Conservation (phyloP, 2,888 invertebrate genomes). For the Mesorhabditis belari region DNA sequence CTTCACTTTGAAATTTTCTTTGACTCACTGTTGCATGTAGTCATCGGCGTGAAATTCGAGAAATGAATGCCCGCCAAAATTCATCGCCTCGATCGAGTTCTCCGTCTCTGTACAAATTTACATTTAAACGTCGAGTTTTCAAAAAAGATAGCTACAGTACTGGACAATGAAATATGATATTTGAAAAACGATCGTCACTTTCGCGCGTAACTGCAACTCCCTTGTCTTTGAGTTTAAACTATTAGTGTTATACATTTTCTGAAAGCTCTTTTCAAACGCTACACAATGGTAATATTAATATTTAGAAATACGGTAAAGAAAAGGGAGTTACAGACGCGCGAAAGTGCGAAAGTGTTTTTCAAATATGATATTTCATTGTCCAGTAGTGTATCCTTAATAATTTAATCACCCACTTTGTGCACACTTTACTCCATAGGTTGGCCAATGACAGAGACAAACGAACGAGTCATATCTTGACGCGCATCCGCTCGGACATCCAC, state of each 20-base stretch:
- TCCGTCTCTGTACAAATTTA: too few relatives aligned
- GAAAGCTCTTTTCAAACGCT: neutral
- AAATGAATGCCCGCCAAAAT: constrained; percentile 22
- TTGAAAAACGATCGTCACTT: neutral
- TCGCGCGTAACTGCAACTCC: too few relatives aligned
- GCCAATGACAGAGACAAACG: constrained; percentile 28
- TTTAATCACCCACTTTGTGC: constrained; percentile 3
- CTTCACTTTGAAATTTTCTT: neutral
- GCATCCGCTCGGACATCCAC: constrained; percentile 20
- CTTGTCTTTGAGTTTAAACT: neutral
- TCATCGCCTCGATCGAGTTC: constrained; percentile 11
- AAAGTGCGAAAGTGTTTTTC: too few relatives aligned
- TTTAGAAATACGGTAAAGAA: too few relatives aligned
- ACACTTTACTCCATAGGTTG: constrained; percentile 11
- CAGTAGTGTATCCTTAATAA: too few relatives aligned
- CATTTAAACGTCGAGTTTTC: too few relatives aligned
- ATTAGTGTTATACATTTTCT: constrained; percentile 1
- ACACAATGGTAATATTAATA: too few relatives aligned
- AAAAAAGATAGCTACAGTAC: neutral
- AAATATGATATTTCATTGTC: too few relatives aligned
- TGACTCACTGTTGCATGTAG: constrained; percentile 33
- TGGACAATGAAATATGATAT: neutral
- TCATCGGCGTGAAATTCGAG: constrained; percentile 22
- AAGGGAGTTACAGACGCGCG: too few relatives aligned
- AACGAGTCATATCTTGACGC: constrained; percentile 14